Base-by-base conservation (phyloP, 2,888 invertebrate species). In the Oscheius myriophilus region DNA sequence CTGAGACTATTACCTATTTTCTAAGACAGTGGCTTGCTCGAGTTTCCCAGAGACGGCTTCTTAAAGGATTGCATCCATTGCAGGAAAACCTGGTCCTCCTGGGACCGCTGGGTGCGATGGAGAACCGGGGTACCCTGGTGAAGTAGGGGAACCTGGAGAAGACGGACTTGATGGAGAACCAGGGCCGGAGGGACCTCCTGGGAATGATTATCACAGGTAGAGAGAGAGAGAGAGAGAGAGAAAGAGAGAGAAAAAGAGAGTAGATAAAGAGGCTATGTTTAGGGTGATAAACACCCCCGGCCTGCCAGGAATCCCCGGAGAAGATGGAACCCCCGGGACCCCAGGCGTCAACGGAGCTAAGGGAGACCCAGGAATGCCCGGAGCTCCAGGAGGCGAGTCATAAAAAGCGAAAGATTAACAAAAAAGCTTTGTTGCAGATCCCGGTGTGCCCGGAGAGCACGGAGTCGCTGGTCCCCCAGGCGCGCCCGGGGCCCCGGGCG, bases 321-420 rank as follows among this genome's bases (percentile, higher is more conserved):
- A 82, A 23, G 79, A 75, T 45, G 83, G 83, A 67, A 75, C 80
- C 53, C 71, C 76, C 16, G 82, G 82, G 49, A 72, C 78, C 12
- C 76, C 79, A 54, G 82, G 82, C 9, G n/a, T 14, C 43, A 41
- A 41, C 18, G 57, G 55, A 33, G n/a, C 67, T 3, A 57, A 69
- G 46, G 78, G 78, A 74, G 74, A 72, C 12, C 71, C 76, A 16
- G 82, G 82, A 53, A 72, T 78, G 12, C 76, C 79, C 54, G 82
- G 82, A 14, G 4, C n/a, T 57, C 57, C 57, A n/a, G 57, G 55
- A 33, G n/a, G 33, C 9, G 33, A 9, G 4, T 33, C 33, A 33
- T 33, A 3, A 6, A 6, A 33, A 6, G 33, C 9, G 33, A 33
- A 33, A 33, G 33, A 33, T 33, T 33, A 33, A 33, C n/a, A n/a